phyloP scores from a whole-genome alignment of 1,140 invertebrate species.

The Ptiloglossa arizonensis region DNA sequence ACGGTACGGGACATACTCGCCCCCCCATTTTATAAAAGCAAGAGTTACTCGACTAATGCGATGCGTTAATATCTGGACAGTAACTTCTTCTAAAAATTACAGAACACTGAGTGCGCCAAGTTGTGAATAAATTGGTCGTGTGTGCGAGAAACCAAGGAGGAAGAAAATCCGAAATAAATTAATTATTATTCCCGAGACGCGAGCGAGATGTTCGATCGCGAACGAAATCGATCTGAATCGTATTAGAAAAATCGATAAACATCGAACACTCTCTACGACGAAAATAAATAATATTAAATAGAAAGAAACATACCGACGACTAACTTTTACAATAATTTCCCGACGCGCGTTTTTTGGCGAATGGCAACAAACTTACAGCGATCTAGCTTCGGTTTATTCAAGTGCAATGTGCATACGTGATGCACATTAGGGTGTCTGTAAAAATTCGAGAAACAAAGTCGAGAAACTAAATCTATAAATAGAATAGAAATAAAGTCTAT shows the following conservation, averaged over 20 bases:
- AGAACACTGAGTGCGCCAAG: not conserved
- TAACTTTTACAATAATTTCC: not conserved
- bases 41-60: not conserved
- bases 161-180: not conserved
- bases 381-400: not conserved
- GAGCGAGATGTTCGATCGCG: not conserved
- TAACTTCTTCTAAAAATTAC: not conserved
- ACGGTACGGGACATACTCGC: no score
- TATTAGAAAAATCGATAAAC: not conserved
- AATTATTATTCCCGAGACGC: not conserved
- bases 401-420: not conserved
- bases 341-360: not conserved
- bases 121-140: not conserved
- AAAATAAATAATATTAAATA: not conserved
- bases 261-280: not conserved
- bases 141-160: not conserved
- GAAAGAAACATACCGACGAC: not conserved
- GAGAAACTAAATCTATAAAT: no score
- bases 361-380: not conserved
- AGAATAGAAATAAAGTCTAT: no score
- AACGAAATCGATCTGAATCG: not conserved
- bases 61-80: not conserved
- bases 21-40: no score
- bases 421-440: not conserved
- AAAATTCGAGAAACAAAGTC: no score